Base-by-base conservation (phyloP, 1,140 invertebrate species). In the Lucilia cuprina region DNA sequence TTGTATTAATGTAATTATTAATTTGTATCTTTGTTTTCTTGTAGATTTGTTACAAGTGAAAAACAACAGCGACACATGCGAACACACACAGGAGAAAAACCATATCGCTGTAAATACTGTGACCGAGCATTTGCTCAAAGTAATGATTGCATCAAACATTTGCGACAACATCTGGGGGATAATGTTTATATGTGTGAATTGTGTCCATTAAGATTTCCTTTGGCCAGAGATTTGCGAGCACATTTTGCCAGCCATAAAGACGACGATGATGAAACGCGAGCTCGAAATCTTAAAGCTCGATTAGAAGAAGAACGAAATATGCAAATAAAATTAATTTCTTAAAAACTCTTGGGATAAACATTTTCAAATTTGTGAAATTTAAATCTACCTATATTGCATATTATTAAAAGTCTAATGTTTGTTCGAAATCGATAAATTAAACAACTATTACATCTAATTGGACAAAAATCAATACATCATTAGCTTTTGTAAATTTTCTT, bases 41-140 rank as follows among this genome's bases (percentile, higher is more conserved):
- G 41, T 84, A 95, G 95, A 86, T 97, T 96, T 85, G 91, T 89
- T 17, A 86, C 88, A 9, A 89, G 86, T 12, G 91, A 92, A 84
- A 92, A 92, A 83, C 86, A 94, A 49, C 93, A 93, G 84, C 91
- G 94, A 0, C 94, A 95, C 87, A 92, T 92, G 86, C 91, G 93
- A 70, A 94, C 93, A 17, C 95, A 96, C 88, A 95, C 95, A 0
- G 94, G 95, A 12, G 94, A 95, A 90, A 95, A 95, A 86, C 95
- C 95, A 0, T 95, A 95, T 89, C 90, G 91, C 84, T 94, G 93
- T 86, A 90, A 89, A 75, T 92, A 92, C 87, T 94, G 93, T 87
- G 90, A 92, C 34, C 92, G 93, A 49, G 92, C 91, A 13, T 93
- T 92, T 88, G 88, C 92, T 5, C 92, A 93, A 89, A 92, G 91